phyloP scores from a whole-genome alignment of 2,888 invertebrate species.

The Scaptomyza tumidula region DNA sequence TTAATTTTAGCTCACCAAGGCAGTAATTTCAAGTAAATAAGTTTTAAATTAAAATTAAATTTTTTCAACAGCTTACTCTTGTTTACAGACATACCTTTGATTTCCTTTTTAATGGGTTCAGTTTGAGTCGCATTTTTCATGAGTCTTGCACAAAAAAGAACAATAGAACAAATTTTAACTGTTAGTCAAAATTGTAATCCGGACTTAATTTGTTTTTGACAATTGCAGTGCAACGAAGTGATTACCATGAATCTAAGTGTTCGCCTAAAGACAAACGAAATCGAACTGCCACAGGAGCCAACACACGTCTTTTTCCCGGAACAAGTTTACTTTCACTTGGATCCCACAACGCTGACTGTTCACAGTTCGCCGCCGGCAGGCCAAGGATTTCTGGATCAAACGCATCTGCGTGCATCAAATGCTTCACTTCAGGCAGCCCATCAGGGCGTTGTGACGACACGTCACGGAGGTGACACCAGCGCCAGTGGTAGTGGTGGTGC shows the following conservation, averaged over 20 bases:
- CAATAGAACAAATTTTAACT: background rate
- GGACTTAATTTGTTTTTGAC: slow-evolving; percentile 11
- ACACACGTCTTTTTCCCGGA: slow-evolving; percentile 74
- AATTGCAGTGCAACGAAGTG: slow-evolving; percentile 84
- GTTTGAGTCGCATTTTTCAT: slow-evolving; percentile 57
- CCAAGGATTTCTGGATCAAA: slow-evolving; percentile 66
- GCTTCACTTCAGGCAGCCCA: slow-evolving; percentile 72
- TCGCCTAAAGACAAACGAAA: slow-evolving; percentile 84
- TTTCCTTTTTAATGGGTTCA: background rate
- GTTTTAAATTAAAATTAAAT: background rate
- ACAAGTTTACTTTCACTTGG: slow-evolving; percentile 77
- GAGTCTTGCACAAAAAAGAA: slow-evolving; percentile 21
- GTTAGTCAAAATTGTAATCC: slow-evolving; percentile 15
- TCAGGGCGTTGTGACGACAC: slow-evolving; percentile 35
- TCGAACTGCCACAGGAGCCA: slow-evolving; percentile 83
- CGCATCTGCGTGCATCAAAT: slow-evolving; percentile 76
- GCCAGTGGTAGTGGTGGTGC: slow-evolving; percentile 18
- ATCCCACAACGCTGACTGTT: slow-evolving; percentile 67
- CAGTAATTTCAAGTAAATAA: background rate
- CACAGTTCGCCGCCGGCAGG: slow-evolving; percentile 59
- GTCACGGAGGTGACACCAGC: slow-evolving; percentile 40
- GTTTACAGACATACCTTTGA: background rate
- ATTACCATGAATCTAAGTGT: slow-evolving; percentile 85
- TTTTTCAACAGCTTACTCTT: background rate
- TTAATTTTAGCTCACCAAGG: background rate